Evolutionary conservation across 2,888 invertebrate species (phyloP).

Genomic region (Heliothis peltigera): DNA sequence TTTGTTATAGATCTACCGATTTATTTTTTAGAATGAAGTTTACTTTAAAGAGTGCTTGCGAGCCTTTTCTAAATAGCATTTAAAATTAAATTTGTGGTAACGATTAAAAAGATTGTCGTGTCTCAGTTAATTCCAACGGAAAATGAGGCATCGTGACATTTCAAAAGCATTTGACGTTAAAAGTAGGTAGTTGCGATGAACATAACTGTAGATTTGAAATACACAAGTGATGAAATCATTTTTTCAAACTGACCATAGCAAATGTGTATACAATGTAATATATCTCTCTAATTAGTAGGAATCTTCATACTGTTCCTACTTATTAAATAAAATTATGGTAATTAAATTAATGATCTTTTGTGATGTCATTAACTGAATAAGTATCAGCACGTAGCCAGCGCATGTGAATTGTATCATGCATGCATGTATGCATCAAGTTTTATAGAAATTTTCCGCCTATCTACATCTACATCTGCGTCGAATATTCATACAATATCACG

Average conservation of each 20-base stretch:
- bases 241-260: neutral
- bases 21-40: neutral
- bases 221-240: neutral
- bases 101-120: no score
- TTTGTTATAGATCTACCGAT: neutral
- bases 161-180: no score
- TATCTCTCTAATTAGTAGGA: neutral
- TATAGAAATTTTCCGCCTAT: slow-evolving; percentile 25
- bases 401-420: slow-evolving; percentile 17
- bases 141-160: no score
- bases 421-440: slow-evolving; percentile 4
- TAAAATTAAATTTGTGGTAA: no score
- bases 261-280: neutral
- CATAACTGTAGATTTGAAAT: no score
- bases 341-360: slow-evolving; percentile 5
- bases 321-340: neutral
- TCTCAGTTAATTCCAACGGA: no score
- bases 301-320: neutral
- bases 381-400: slow-evolving; percentile 12
- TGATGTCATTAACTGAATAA: slow-evolving; percentile 21
- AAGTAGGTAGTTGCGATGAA: no score
- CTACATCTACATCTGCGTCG: slow-evolving; percentile 2
- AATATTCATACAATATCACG: slow-evolving; percentile 17
- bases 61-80: no score
- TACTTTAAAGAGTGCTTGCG: neutral